Base-by-base conservation (phyloP, 2,888 invertebrate genomes). In the Eulithis testata region DNA sequence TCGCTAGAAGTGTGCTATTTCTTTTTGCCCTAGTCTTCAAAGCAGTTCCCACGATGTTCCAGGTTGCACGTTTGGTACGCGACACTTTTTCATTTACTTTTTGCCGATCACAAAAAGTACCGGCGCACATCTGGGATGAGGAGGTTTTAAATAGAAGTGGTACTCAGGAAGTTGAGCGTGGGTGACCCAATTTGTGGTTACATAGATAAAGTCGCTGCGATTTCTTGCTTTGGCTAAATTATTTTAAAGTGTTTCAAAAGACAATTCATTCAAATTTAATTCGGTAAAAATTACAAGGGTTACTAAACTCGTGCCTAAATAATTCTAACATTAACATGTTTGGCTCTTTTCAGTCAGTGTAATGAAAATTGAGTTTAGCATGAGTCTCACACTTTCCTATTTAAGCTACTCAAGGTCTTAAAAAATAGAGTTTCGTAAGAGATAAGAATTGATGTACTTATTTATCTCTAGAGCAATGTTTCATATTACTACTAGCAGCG, bases 111-210 rank as follows among this genome's bases (percentile, higher is more conserved):
- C 76, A 87, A 90, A 91, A 89, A 81, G 68, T 65, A 78, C 79
- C 80, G 84, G 87, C 84, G 82, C 82, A 85, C 92, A 93, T 91
- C 90, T 92, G 91, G 87, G 68, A 77, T 77, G 75, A 78, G 78
- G 77, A 79, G 81, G 53, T 60, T 75, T 72, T 91, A 92, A 86
- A 91, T 76, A 82, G 89, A 81, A 82, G 79, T 83, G 82, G 60
- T 37, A 64, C 47, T 80, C 78, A 83, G 85, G 83, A 85, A 84
- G 85, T 82, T 78, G 79, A 82, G 78, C 69, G 71, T 73, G 44
- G 60, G 57, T 44, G 49, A 53, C 44, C 44, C 45, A 45, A 44
- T 60, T 58, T 53, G 63, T 60, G 63, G 60, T 63, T 55, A 12
- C 14, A 21, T 60, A 40, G 31, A 31, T 31, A 31, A 31, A 31